Evolutionary conservation across 2,888 invertebrate genomes (phyloP), one percentile per base, ranked within the genome.

Genomic region (Hedychridium roseum): DNA sequence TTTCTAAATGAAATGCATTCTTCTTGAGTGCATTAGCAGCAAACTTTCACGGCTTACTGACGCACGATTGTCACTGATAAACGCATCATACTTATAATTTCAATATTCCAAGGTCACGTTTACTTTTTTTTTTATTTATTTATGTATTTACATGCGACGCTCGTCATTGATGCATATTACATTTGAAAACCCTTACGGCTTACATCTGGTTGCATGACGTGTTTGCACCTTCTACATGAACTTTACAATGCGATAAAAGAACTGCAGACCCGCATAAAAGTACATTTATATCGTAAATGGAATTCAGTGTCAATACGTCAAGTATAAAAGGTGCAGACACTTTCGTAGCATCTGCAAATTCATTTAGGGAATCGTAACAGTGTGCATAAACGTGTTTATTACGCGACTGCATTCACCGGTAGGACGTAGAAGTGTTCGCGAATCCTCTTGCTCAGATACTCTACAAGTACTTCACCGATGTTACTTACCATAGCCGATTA

Each of bases 381-480:
- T 50, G 50, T 64, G 38, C 46, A 40, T 45, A 56, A 62, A 58
- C 46, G 46, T 46, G 45, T 53, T 60, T 50, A 52, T 53, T 43
- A 53, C 65, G 62, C 57, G 45, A 60, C 64, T 64, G 67, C 69
- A 70, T 69, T 69, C 66, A 58, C 60, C 59, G 57, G 54, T 57
- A 49, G 57, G 45, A 55, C 51, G 55, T 55, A 50, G n/a, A n/a
- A n/a, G 60, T 52, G 65, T 63, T 59, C 62, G 68, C 64, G 63
- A 68, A 69, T 59, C 61, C 60, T 32, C 42, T 31, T 18, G 23
- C 23, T n/a, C n/a, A n/a, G n/a, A n/a, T n/a, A n/a, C n/a, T n/a
- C n/a, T n/a, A n/a, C n/a, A n/a, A n/a, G n/a, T n/a, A n/a, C n/a
- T n/a, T n/a, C n/a, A n/a, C n/a, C n/a, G n/a, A n/a, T n/a, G n/a